Evolutionary conservation across 2,113 vertebrate genomes (phyloP), one percentile per base, ranked within the genome.

Genomic region (Festucalex cinctus): DNA sequence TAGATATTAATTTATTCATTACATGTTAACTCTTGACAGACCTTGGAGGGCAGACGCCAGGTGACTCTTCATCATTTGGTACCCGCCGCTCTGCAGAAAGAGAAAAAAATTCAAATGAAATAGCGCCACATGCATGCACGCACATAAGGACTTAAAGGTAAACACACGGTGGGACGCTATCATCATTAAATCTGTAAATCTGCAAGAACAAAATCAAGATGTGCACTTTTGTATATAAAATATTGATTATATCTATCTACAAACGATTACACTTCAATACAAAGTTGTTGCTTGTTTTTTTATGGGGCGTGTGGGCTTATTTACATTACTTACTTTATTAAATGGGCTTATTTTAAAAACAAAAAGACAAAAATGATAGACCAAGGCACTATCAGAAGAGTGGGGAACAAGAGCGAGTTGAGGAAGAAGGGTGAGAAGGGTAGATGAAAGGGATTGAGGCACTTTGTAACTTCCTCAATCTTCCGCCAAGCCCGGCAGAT

Each of bases 1-100:
- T 91, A 90, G 85, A 76, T 90, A 91, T 90, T 91, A 89, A 92
- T 92, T 92, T 93, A 91, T 93, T 92, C 89, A 93, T 93, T 90
- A 85, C 86, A 91, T 87, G 84, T 92, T 90, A 92, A 92, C 88
- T 90, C 89, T 57, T 86, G 79, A 68, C 67, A 89, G 89, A 90
- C 86, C 85, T 90, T 83, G 82, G 71, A 43, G 69, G 81, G 78
- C 78, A 88, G 77, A 85, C 80, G 69, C 82, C 86, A 89, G 88
- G 88, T 92, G 90, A 91, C 81, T 73, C 83, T 80, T 87, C 90
- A 88, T 89, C 86, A 89, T 91, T 92, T 88, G 86, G 87, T 79
- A 79, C 79, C 81, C 78, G 79, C 75, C 22, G 85, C 80, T 88
- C 81, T 79, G 89, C 83, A 75, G 9, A 65, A 49, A 65, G 22